phyloP scores from a whole-genome alignment of 2,888 invertebrate genomes.

The Eilema sororculum region DNA sequence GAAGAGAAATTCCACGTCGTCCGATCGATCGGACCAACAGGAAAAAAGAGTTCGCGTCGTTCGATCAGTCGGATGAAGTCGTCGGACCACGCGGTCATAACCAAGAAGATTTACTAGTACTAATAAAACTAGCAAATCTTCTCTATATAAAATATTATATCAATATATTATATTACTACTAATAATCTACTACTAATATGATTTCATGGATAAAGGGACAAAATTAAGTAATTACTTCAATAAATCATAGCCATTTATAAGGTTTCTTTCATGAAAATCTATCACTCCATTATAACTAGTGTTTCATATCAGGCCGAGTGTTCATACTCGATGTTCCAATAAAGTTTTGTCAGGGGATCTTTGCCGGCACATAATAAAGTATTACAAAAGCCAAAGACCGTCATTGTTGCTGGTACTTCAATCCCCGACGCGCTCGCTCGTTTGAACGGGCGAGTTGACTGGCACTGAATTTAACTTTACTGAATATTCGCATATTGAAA shows the following conservation, averaged over 20 bases:
- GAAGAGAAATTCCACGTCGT: too few relatives aligned
- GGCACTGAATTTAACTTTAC: constrained; percentile 22
- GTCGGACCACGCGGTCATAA: too few relatives aligned
- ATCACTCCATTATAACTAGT: constrained; percentile 76
- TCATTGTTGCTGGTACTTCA: constrained; percentile 87
- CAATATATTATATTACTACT: neutral
- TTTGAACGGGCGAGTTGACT: constrained; percentile 64
- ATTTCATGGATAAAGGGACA: neutral
- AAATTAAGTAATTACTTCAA: constrained; percentile 40
- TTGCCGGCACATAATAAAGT: constrained; percentile 86
- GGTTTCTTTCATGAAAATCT: constrained; percentile 58
- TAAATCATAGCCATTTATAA: constrained; percentile 46
- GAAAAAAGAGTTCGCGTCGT: too few relatives aligned
- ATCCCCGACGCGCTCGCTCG: constrained; percentile 73
- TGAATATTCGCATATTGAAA: neutral
- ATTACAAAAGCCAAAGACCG: constrained; percentile 87
- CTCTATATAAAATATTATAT: too few relatives aligned
- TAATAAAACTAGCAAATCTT: too few relatives aligned
- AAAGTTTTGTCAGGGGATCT: constrained; percentile 87
- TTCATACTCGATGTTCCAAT: constrained; percentile 84
- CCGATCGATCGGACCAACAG: too few relatives aligned
- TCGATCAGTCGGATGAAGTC: too few relatives aligned
- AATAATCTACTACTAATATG: too few relatives aligned
- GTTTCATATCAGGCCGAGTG: constrained; percentile 78
- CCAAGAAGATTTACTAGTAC: neutral